These are phyloP conservation scores for Chitala chitala DNA, from an alignment of 2,113 vertebrate species.

Conservation along the genomic window DNA sequence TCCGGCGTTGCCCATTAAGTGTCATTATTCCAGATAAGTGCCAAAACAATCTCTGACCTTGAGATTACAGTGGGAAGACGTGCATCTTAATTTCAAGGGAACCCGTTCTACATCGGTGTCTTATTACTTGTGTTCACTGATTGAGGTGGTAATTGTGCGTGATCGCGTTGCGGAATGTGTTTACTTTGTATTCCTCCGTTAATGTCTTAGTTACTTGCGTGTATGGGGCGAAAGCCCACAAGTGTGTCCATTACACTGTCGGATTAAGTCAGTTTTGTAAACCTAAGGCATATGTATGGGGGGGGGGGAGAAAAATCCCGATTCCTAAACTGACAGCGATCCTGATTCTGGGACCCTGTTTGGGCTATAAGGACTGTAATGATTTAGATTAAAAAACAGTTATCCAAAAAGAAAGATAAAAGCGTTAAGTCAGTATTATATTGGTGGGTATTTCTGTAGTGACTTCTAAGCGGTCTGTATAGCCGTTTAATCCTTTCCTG, in stretches of 20 bases:
- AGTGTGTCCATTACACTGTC: too few relatives aligned
- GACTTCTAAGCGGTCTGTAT: background rate
- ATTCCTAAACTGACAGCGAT: background rate
- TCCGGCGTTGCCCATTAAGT: background rate
- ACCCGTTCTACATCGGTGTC: too few relatives aligned
- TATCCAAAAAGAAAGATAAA: background rate
- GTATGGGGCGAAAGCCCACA: background rate
- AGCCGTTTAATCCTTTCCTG: background rate
- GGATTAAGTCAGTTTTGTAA: too few relatives aligned
- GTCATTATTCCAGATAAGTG: background rate
- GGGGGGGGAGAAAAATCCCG: too few relatives aligned
- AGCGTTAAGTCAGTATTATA: background rate
- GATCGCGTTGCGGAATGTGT: background rate
- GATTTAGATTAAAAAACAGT: background rate
- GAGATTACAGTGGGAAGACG: constrained; percentile 13
- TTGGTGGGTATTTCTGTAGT: background rate
- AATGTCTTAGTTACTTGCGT: background rate
- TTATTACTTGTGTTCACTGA: background rate
- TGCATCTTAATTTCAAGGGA: too few relatives aligned
- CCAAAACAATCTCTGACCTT: constrained; percentile 15
- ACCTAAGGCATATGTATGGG: too few relatives aligned
- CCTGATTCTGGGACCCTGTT: background rate
- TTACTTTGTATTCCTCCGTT: too few relatives aligned
- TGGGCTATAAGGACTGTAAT: background rate
- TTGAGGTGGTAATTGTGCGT: background rate